Evolutionary conservation across 2,113 vertebrate species (phyloP), one percentile per base, ranked within the genome.

Genomic region (Thunnus maccoyii): DNA sequence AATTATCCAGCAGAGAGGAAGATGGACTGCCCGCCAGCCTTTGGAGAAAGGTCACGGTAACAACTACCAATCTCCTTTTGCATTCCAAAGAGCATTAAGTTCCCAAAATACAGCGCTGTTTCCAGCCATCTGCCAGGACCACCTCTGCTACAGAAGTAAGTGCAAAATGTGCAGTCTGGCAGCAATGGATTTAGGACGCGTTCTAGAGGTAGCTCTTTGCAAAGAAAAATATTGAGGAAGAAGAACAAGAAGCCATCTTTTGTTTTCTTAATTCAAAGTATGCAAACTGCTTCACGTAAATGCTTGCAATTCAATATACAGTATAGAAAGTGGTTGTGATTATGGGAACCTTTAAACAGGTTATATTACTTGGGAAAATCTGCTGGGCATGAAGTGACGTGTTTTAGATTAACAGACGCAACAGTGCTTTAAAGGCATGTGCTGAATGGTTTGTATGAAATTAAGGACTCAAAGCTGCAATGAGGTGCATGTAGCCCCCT

Each of bases 51-150:
- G 73, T 80, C 67, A 60, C 2, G 0, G 22, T 71, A 76, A 79
- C 36, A 75, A 44, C 36, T n/a, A 46, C 70, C 72, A 75, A 57
- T 71, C 47, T 75, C n/a, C 55, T 54, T 85, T 76, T 67, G 64
- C 87, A 89, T 88, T 91, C 88, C 80, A 86, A 36, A 58, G 68
- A 58, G 58, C 60, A 83, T 81, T 83, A 74, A 72, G 63, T 72
- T 72, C 77, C 72, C 70, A 44, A 78, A 73, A 79, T n/a, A 72
- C 50, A 78, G 54, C 58, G 8, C 62, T 41, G 56, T 30, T 63
- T 80, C 50, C 56, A 85, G 51, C 46, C 60, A 71, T 76, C 4
- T 72, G 70, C 55, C 25, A 48, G 48, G 68, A 82, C 83, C 85
- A 82, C 72, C 86, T 74, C 57, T 72, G 46, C 60, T 67, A 55